Evolutionary conservation across 1,140 invertebrate genomes (phyloP).

Genomic region (Pentalonia nigronervosa): DNA sequence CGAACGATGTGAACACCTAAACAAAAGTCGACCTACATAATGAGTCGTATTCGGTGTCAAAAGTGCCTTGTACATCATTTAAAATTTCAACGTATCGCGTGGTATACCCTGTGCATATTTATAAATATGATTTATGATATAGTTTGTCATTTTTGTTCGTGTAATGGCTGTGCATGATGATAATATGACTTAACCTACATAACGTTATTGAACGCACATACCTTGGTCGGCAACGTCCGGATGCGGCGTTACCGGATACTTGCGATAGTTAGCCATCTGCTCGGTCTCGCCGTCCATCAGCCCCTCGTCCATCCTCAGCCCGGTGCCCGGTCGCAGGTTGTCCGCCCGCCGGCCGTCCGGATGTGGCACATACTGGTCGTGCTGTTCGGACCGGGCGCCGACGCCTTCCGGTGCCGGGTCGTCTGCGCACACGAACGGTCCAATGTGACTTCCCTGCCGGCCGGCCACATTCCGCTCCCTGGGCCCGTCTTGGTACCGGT

Average conservation of each 20-base stretch:
- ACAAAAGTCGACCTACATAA: background rate
- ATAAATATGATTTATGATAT: background rate
- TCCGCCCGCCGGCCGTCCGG: slow-evolving; percentile 30
- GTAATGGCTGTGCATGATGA: background rate
- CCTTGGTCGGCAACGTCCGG: background rate
- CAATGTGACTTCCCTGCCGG: slow-evolving; percentile 45
- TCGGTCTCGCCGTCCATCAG: slow-evolving; percentile 35
- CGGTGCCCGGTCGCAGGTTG: slow-evolving; percentile 27
- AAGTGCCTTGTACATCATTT: background rate
- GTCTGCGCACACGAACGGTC: slow-evolving; percentile 39
- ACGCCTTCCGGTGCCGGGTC: background rate
- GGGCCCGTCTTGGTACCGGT: slow-evolving; percentile 6
- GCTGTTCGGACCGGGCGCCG: background rate
- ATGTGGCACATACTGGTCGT: slow-evolving; percentile 39
- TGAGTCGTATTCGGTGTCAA: background rate
- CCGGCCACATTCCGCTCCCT: background rate
- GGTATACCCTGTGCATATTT: background rate
- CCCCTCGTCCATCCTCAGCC: slow-evolving; percentile 8
- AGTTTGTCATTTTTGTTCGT: background rate
- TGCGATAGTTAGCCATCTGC: slow-evolving; percentile 26
- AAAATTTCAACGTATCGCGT: background rate
- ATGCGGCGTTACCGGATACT: slow-evolving; percentile 25
- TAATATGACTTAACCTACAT: background rate
- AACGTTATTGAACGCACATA: background rate
- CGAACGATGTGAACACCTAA: background rate